A percentile compares a stretch with the other conserved stretches of the same genome.
phyloP scores from a whole-genome alignment of 2,797 vertebrate genomes.

The Cuculus canorus region DNA sequence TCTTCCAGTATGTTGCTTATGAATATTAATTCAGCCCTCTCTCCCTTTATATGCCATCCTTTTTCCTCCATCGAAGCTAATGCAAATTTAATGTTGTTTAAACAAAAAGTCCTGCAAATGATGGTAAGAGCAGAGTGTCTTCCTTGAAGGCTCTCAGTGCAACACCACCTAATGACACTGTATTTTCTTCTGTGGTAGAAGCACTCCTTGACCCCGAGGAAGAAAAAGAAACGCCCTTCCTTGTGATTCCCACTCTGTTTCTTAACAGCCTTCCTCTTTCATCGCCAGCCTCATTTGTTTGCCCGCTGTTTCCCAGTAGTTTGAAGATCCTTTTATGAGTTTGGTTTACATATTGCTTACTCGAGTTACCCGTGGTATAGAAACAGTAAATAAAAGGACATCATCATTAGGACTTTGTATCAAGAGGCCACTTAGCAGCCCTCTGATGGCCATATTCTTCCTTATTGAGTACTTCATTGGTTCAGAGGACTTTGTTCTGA shows the following conservation, averaged over 20 bases:
- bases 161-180: neutral
- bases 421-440: neutral
- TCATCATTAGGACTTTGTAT: neutral
- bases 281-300: neutral
- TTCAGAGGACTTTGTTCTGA: neutral
- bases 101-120: neutral
- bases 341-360: neutral
- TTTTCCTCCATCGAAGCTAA: neutral
- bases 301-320: neutral
- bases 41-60: neutral
- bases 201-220: neutral
- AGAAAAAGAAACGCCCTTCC: neutral
- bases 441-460: neutral
- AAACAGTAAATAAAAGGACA: neutral
- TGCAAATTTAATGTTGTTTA: constrained; percentile 33
- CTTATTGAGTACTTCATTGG: neutral
- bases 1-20: constrained; percentile 15
- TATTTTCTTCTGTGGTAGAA: neutral
- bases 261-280: neutral
- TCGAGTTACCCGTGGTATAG: neutral
- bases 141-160: neutral
- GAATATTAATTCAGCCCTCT: constrained; percentile 41
- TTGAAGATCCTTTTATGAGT: neutral
- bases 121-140: neutral
- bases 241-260: neutral